Evolutionary conservation across 2,113 vertebrate species (phyloP).

Genomic region (Balaenoptera acutorostrata): DNA sequence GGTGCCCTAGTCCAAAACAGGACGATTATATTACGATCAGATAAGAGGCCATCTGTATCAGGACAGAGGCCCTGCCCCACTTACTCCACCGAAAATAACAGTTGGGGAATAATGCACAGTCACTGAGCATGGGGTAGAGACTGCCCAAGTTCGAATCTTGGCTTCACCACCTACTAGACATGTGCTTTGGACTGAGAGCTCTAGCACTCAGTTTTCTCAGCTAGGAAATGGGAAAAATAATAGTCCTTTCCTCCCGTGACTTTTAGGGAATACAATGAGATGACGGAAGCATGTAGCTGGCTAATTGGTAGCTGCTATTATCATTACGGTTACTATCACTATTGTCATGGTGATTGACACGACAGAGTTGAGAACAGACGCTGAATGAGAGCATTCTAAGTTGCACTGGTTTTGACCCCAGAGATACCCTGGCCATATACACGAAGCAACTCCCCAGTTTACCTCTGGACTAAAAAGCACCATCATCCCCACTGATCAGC

Average conservation of each 20-base stretch:
- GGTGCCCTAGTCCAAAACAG: not conserved
- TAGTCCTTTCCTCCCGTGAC: not conserved
- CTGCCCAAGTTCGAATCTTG: not conserved
- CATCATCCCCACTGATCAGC: not conserved
- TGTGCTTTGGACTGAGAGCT: not conserved
- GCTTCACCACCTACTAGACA: not conserved
- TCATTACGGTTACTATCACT: not conserved
- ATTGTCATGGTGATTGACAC: too few relatives aligned
- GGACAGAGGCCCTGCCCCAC: accelerated
- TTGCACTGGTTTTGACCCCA: not conserved
- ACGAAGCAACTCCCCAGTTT: not conserved
- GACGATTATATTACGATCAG: not conserved
- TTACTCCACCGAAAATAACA: not conserved
- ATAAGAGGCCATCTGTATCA: not conserved
- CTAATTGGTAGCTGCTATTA: not conserved
- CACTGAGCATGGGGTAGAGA: not conserved
- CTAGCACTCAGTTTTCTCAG: not conserved
- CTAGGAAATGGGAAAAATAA: not conserved
- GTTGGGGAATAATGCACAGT: not conserved
- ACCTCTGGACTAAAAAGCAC: not conserved
- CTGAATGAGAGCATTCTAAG: not conserved
- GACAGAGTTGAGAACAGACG: not conserved
- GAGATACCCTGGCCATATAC: not conserved
- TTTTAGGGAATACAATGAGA: not conserved
- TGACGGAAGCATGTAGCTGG: not conserved